Evolutionary conservation across 2,888 invertebrate genomes (phyloP), one percentile per base, ranked within the genome.

Genomic region (Coelinius sp.): DNA sequence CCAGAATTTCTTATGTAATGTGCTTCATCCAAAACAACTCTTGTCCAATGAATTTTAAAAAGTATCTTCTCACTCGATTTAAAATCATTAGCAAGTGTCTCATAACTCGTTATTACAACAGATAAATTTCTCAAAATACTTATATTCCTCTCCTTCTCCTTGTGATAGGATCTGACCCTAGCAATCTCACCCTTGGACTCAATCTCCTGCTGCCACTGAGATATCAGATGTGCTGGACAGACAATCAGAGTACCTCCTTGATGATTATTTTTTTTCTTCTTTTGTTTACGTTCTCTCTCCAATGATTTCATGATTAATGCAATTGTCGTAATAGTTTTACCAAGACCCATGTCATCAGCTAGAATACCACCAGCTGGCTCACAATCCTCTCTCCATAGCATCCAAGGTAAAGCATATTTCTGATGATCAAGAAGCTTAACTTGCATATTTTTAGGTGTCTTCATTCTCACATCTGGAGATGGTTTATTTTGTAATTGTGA

Each of bases 1-100:
- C 95, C 96, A 85, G 94, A 91, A 89, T 98, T 98, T 78, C 97
- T 93, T 8, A 98, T 94, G 53, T 92, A 91, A 88, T 98, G 98
- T 0, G 95, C 98, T 89, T 99, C 98, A 88, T 98, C 98, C 27
- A 98, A 89, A 73, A 98, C 93, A 5, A 97, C 91, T 67, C 98
- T 91, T 0, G 92, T 90, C 97, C 98, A 98, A 10, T 90, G 90
- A 3, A 98, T 90, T 89, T 90, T 80, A 0, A 65, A 76, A 53
- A 52, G 14, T 3, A 53, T 8, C 8, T 17, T 14, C 1, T 17
- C 6, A 4, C 6, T 2, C 1, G 46, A 17, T 8, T 1, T 49
- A 17, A 14, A 20, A 14, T 49, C 17, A 1, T 8, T 3, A 7
- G 6, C 2, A 17, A 49, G 46, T 8, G 46, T 49, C 2, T 17